Conservation (phyloP, 2,888 invertebrate species). For the Graphium colonna region DNA sequence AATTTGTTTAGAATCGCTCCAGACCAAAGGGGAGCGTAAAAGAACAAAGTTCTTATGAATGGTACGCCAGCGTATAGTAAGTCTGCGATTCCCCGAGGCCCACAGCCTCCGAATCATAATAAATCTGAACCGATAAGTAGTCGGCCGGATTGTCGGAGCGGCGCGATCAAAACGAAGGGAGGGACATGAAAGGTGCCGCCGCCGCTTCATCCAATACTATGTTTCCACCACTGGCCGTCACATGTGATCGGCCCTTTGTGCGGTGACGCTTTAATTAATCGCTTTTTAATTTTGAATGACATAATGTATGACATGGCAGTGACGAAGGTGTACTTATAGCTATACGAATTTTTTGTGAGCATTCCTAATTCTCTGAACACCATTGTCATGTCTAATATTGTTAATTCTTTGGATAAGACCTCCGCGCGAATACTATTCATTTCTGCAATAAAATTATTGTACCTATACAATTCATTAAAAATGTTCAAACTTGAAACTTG, state of each 20-base stretch:
- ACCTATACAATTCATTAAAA: no score
- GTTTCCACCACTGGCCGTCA: conserved; percentile 65
- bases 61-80: conserved; percentile 40
- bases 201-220: conserved; percentile 53
- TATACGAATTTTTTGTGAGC: not conserved
- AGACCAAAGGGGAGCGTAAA: conserved; percentile 36
- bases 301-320: conserved; percentile 45
- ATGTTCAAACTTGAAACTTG: no score
- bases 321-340: conserved; percentile 43
- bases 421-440: no score
- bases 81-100: conserved; percentile 52
- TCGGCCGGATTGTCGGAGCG: conserved; percentile 74
- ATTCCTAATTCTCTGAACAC: not conserved
- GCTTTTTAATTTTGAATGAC: conserved; percentile 57
- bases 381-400: not conserved
- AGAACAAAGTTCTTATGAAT: conserved; percentile 37
- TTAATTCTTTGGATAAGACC: not conserved
- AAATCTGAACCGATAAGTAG: conserved; percentile 80
- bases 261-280: conserved; percentile 70
- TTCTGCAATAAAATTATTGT: no score
- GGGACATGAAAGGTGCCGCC: conserved; percentile 72
- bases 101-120: conserved; percentile 75
- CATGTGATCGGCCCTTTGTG: conserved; percentile 54
- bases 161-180: conserved; percentile 72
- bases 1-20: conserved; percentile 5